Evolutionary conservation across 2,797 vertebrate species (phyloP).

Genomic region (Mionectes olivaceus): DNA sequence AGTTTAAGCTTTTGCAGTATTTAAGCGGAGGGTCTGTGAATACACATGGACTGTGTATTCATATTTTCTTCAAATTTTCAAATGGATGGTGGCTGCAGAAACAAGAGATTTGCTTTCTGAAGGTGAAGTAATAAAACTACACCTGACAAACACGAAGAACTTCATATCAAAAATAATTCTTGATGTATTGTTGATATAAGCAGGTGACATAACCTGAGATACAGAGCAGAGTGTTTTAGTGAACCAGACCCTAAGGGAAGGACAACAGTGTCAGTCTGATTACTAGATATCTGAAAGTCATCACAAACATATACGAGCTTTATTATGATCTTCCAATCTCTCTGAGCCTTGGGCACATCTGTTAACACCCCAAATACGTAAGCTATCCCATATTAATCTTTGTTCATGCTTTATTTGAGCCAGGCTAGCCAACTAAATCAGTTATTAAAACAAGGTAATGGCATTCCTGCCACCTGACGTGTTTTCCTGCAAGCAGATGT

Average conservation of each 20-base stretch:
- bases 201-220: neutral
- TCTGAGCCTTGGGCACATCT: neutral
- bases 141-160: neutral
- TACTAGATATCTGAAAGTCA: neutral
- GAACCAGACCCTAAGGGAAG: neutral
- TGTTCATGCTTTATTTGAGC: neutral
- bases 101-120: neutral
- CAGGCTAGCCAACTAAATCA: neutral
- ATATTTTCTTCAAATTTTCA: neutral
- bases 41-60: too few species aligned
- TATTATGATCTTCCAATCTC: neutral
- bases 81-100: neutral
- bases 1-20: neutral
- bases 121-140: neutral
- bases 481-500: neutral
- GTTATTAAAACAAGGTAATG: neutral
- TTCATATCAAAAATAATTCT: neutral
- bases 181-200: neutral
- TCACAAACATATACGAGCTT: neutral
- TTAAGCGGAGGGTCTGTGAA: neutral
- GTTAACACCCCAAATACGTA: neutral
- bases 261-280: neutral
- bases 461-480: neutral
- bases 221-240: neutral
- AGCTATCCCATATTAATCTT: neutral